These are phyloP conservation scores for Leptinotarsa rubiginosa DNA, from an alignment of 2,888 invertebrate genomes.

Conservation along the genomic window DNA sequence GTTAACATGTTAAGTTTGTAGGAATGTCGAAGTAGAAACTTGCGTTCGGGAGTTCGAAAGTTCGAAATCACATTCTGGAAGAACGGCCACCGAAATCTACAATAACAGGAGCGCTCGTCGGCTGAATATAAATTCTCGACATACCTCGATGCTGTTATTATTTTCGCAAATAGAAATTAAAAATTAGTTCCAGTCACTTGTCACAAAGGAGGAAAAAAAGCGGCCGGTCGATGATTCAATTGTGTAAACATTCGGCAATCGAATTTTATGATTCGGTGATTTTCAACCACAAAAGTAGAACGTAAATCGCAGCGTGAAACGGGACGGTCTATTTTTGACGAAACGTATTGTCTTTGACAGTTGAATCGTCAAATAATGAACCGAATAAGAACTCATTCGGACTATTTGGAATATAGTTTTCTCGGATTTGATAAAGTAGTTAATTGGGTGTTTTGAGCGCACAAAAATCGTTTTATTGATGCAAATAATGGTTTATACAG, in stretches of 20 bases:
- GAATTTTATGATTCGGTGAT: slow-evolving; percentile 50
- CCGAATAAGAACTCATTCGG: neutral
- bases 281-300: slow-evolving; percentile 34
- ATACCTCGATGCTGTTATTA: slow-evolving; percentile 62
- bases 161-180: slow-evolving; percentile 65
- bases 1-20: slow-evolving; percentile 48
- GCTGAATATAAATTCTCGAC: slow-evolving; percentile 63
- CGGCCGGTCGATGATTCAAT: slow-evolving; percentile 44
- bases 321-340: slow-evolving; percentile 23
- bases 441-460: neutral
- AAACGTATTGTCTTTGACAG: slow-evolving; percentile 25
- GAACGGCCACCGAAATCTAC: slow-evolving; percentile 63
- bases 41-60: slow-evolving; percentile 45
- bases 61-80: slow-evolving; percentile 62
- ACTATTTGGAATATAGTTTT: neutral
- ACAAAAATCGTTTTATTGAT: too few species aligned
- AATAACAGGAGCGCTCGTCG: slow-evolving; percentile 59
- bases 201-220: slow-evolving; percentile 49
- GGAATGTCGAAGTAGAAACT: slow-evolving; percentile 47
- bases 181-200: slow-evolving; percentile 62
- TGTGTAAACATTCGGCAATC: slow-evolving; percentile 53
- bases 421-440: neutral
- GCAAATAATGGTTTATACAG: too few species aligned
- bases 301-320: slow-evolving; percentile 25
- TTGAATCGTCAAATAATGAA: slow-evolving; percentile 9